phyloP scores from a whole-genome alignment of 2,797 vertebrate genomes.

The Staurois parvus region DNA sequence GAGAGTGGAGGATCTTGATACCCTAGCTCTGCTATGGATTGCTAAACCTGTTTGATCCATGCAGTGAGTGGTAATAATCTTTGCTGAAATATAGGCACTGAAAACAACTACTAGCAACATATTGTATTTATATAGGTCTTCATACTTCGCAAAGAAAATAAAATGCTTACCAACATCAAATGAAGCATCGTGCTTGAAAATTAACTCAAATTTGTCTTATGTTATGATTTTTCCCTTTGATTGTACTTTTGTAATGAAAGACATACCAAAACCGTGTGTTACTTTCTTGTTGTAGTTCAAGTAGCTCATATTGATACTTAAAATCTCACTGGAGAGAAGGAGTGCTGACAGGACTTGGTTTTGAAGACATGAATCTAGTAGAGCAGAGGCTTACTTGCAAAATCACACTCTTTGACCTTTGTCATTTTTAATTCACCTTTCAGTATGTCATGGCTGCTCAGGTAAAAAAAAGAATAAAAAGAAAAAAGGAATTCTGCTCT shows the following conservation, averaged over 20 bases:
- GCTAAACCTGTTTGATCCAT: too few relatives aligned
- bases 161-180: not conserved
- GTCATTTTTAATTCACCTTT: constrained; percentile 36
- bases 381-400: constrained; percentile 16
- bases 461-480: not conserved
- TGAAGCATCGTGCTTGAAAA: not conserved
- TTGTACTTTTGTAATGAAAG: constrained; percentile 7
- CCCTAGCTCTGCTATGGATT: not conserved
- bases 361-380: constrained; percentile 35
- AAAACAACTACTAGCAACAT: not conserved
- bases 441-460: constrained; percentile 5
- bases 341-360: constrained; percentile 45
- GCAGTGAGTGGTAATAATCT: too few relatives aligned
- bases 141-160: not conserved
- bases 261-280: not conserved
- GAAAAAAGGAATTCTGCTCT: not conserved
- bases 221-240: not conserved
- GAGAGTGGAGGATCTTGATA: too few relatives aligned
- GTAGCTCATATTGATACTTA: constrained; percentile 8
- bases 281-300: not conserved
- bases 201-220: too few relatives aligned
- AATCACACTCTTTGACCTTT: constrained; percentile 39
- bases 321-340: constrained; percentile 13
- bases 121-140: not conserved
- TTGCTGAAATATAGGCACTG: not conserved